Base-by-base conservation (phyloP, 2,888 invertebrate species). In the Pyrrhosoma nymphula region DNA sequence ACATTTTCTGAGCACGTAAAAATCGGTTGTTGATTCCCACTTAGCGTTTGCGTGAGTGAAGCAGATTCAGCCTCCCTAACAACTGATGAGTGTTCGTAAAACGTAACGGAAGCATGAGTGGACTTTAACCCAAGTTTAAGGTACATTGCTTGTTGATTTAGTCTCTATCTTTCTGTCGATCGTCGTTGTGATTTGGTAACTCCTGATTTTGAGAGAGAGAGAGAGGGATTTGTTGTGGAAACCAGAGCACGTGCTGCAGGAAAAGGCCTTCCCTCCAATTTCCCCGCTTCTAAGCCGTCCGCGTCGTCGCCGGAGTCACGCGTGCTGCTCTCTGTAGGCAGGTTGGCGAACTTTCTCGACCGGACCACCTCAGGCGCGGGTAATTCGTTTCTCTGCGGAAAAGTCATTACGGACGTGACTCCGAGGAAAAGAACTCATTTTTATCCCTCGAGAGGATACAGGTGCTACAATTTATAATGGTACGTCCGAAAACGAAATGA, bases 401-500 rank as follows among this genome's bases (percentile, higher is more conserved):
- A 82, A 82, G 35, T 82, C 82, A 82, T 82, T 82, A 82, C 35
- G 35, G 82, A 82, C 82, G 82, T 82, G 82, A 82, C 82, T 82
- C 35, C 82, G 82, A 35, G 82, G 14, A 47, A 82, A 35, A 35
- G 30, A 82, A 35, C 30, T 35, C 35, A 82, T 82, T 82, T 82
- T 69, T 30, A 82, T 35, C 30, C 16, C 35, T 82, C 16, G 18
- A 82, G 35, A 35, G 30, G 82, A 14, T 82, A 35, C 82, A 82
- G 82, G 82, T 82, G 35, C 82, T 14, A 16, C 35, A 23, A 16
- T 82, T 35, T 82, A 82, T 82, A 82, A 82, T 35, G 0, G 18
- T 82, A 35, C 82, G 82, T 35, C 82, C n/a, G 23, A 82, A 82
- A 82, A 82, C 35, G 35, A 35, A 82, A 82, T 82, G 82, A 82